phyloP scores from a whole-genome alignment of 1,140 invertebrate genomes.

The Lepidotrigona ventralis region DNA sequence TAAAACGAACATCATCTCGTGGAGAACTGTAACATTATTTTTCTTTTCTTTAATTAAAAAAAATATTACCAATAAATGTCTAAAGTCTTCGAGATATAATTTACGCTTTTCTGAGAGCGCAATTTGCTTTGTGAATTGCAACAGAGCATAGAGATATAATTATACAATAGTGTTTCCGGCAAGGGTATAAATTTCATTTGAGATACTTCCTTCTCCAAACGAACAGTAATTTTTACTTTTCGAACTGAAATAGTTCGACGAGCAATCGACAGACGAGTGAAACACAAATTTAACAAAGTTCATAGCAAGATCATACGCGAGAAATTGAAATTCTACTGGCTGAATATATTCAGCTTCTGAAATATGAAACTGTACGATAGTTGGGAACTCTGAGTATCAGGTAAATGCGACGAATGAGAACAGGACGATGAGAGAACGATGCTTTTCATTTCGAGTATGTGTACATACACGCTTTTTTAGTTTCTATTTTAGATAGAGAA shows the following conservation, averaged over 20 bases:
- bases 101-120: background rate
- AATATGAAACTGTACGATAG: background rate
- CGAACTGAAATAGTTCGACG: too few species aligned
- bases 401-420: slow-evolving; percentile 14
- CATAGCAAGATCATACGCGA: background rate
- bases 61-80: background rate
- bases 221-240: background rate
- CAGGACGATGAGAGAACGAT: slow-evolving; percentile 12
- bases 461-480: slow-evolving; percentile 18
- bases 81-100: background rate
- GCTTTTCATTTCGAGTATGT: slow-evolving; percentile 1
- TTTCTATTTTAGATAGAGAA: slow-evolving; percentile 42
- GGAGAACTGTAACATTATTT: background rate
- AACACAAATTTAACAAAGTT: background rate
- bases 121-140: background rate
- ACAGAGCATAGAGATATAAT: background rate
- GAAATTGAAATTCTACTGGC: background rate
- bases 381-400: background rate
- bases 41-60: background rate
- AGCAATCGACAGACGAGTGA: background rate
- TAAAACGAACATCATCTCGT: background rate
- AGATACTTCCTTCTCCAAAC: background rate
- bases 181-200: background rate
- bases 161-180: background rate
- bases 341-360: background rate